Percentiles rank a stretch among this genome's conserved stretches.
Evolutionary conservation across 2,113 vertebrate species (phyloP).

Genomic region (Tetrax tetrax): DNA sequence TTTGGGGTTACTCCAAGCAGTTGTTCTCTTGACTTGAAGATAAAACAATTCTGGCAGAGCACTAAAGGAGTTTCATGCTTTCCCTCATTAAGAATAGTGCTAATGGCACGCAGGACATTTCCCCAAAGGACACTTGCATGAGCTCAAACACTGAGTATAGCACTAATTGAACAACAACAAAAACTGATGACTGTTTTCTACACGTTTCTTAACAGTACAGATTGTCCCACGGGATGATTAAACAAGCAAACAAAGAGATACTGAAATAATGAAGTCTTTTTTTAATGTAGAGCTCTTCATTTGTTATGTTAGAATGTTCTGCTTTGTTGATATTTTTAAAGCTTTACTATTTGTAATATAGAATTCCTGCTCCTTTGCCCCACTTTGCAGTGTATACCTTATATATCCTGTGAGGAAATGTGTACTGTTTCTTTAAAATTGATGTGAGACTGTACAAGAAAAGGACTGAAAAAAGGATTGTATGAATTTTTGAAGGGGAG

Average conservation of each 20-base stretch:
- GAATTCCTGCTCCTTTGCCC: constrained; percentile 58
- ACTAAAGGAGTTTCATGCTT: constrained; percentile 76
- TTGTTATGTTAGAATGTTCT: constrained; percentile 54
- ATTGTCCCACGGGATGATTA: constrained; percentile 70
- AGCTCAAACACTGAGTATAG: constrained; percentile 63
- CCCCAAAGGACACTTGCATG: constrained; percentile 73
- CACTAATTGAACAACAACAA: constrained; percentile 74
- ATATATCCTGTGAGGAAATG: constrained; percentile 58
- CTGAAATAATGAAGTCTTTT: constrained; percentile 74
- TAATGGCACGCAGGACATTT: constrained; percentile 75
- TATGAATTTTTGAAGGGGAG: background rate
- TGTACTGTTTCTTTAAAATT: constrained; percentile 51
- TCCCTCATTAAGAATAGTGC: constrained; percentile 78
- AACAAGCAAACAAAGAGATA: constrained; percentile 71
- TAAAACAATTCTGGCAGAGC: constrained; percentile 79
- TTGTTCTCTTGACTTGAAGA: constrained; percentile 78
- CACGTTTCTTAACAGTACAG: constrained; percentile 72
- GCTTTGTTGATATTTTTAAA: constrained; percentile 68
- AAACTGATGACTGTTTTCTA: constrained; percentile 73
- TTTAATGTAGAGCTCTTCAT: constrained; percentile 44
- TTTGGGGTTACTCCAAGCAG: constrained; percentile 77
- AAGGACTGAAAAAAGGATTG: background rate
- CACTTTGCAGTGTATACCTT: constrained; percentile 46
- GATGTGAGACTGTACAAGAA: background rate
- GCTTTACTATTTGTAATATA: constrained; percentile 64